Evolutionary conservation across 30 jellyfish, hydroid and myxozoan genomes (phyloP).

Genomic region (Aurelia sp.): DNA sequence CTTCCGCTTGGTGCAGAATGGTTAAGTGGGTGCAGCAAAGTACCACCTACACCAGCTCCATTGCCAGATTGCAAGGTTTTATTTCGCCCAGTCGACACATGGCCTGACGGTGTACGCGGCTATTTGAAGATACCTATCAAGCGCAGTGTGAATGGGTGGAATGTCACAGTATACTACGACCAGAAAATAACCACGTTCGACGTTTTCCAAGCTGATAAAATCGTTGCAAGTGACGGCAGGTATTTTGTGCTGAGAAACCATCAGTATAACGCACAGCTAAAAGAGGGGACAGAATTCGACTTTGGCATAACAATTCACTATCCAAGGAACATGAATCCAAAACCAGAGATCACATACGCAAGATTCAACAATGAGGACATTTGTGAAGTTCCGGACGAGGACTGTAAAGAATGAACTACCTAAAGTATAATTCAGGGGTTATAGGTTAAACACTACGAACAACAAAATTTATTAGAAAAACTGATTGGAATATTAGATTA

Average conservation of each 20-base stretch:
- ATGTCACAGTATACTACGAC: slow-evolving; percentile 30
- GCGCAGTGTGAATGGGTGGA: slow-evolving; percentile 51
- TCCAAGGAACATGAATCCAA: slow-evolving; percentile 15
- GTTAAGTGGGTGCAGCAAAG: slow-evolving; percentile 20
- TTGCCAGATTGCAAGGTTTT: slow-evolving; percentile 45
- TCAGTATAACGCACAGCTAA: slow-evolving; percentile 18
- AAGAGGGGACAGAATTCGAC: slow-evolving; percentile 12
- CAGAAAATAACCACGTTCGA: slow-evolving; percentile 27
- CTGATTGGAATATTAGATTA: too few species aligned
- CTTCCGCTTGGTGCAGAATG: slow-evolving; percentile 52
- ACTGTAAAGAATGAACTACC: background rate
- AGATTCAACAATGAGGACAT: slow-evolving; percentile 12
- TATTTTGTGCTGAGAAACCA: slow-evolving; percentile 49
- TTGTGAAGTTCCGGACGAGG: slow-evolving; percentile 32
- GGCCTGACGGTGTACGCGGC: slow-evolving; percentile 78
- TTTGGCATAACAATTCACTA: slow-evolving; percentile 49
- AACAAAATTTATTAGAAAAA: too few species aligned
- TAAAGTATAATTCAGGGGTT: background rate
- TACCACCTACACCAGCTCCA: slow-evolving; percentile 12
- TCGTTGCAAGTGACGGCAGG: slow-evolving; percentile 3
- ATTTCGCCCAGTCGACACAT: background rate
- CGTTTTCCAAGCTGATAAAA: slow-evolving; percentile 62
- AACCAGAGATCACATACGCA: slow-evolving; percentile 41
- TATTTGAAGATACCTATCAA: slow-evolving; percentile 34
- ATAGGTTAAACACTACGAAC: too few species aligned